Base-by-base conservation (phyloP, 1,140 invertebrate species). In the Leptopilina clavipes region DNA sequence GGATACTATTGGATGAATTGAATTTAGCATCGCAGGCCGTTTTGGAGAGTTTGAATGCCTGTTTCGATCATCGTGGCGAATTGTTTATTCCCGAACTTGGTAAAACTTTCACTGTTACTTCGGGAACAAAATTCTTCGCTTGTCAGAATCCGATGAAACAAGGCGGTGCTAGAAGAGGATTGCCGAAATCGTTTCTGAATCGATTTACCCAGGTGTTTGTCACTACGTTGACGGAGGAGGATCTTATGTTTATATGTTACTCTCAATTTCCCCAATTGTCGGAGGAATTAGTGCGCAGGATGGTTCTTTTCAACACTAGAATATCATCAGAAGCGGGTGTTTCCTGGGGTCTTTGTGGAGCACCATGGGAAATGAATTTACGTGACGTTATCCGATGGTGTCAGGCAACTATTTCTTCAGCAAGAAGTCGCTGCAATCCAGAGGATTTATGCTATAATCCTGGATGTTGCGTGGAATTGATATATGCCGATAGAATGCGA, bases 1-100 rank as follows among this genome's bases (percentile, higher is more conserved):
- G 99, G 99, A 96, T 99, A 82, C 91, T 99, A 14, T 91, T 99
- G n/a, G 99, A 99, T 89, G 99, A 99, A 92, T 91, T 99, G 72
- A 99, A 99, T 92, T 91, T 99, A 75, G 98, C 99, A 0, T 98
- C 98, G 0, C 99, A 99, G 89, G 97, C 98, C 0, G 98, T 99
- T 6, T 90, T 99, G 0, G 99, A 99, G 92, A 98, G 98, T 40
- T 91, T 99, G 2, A 99, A 99, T 90, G 98, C 98, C 1, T 99
- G 98, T 88, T 93, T 99, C 14, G 99, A 99, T 93, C 99, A 99
- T 88, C 92, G 98, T 84, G 97, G 97, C 3, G 97, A 99, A 91
- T 93, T 99, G 14, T 99, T 94, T 86, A 96, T 99, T 73, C 97
- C 98, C 1, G 99, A 99, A 92, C 90, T 99, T 0, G 95, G 79